Conservation (phyloP, 2,113 vertebrate species). For the Corythaixoides concolor region DNA sequence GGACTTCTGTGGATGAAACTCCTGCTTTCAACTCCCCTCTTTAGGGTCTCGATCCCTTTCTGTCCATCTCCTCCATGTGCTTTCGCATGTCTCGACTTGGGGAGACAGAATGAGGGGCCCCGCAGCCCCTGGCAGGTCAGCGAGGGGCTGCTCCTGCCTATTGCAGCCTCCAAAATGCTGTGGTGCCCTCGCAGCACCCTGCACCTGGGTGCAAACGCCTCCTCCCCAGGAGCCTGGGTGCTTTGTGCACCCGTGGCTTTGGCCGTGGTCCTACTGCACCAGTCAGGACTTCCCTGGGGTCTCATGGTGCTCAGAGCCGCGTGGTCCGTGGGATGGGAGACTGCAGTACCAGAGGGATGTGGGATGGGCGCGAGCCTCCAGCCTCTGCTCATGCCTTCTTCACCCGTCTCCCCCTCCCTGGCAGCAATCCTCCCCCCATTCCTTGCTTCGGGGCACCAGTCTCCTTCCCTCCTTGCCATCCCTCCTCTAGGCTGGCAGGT, state of each 20-base stretch:
- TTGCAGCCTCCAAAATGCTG: background rate
- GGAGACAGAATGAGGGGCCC: background rate
- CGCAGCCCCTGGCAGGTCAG: background rate
- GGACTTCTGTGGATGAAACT: background rate
- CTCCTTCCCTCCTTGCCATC: background rate
- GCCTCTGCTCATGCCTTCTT: background rate
- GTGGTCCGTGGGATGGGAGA: background rate
- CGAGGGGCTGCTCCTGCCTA: background rate
- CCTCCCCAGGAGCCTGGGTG: background rate
- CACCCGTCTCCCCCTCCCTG: background rate
- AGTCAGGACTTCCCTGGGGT: background rate
- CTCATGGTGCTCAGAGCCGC: accelerated
- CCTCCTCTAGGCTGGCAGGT: background rate
- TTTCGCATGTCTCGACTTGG: background rate
- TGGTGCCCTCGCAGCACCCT: background rate
- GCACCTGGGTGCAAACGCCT: background rate
- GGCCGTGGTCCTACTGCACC: accelerated
- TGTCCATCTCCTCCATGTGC: background rate
- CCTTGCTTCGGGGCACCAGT: accelerated
- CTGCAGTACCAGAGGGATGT: background rate
- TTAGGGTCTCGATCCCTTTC: background rate
- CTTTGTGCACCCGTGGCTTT: background rate
- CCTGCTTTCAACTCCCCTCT: background rate
- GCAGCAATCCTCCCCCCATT: background rate
- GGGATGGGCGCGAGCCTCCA: background rate